These are phyloP conservation scores for Semaprochilodus insignis DNA, from an alignment of 2,797 vertebrate species.

Conservation along the genomic window DNA sequence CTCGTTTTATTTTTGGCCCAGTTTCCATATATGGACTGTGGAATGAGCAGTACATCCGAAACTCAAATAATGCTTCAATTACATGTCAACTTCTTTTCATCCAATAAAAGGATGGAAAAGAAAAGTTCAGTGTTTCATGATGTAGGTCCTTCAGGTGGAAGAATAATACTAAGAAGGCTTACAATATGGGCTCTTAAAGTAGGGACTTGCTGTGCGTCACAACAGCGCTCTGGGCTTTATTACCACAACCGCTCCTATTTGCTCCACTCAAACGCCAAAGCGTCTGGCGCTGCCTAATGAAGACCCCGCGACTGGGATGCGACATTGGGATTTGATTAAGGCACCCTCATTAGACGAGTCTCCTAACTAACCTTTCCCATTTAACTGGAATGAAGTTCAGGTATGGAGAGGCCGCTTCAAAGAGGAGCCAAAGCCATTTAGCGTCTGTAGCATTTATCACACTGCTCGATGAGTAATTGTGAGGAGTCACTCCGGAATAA, in stretches of 20 bases:
- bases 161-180: too few relatives aligned
- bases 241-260: conserved; percentile 38
- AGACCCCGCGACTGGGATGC: conserved; percentile 39
- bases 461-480: conserved; percentile 42
- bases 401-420: conserved; percentile 50
- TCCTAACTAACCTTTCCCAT: conserved; percentile 53
- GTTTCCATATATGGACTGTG: too few relatives aligned
- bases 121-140: too few relatives aligned
- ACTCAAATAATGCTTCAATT: too few relatives aligned
- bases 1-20: too few relatives aligned
- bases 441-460: conserved; percentile 45
- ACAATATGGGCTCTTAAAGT: conserved; percentile 13
- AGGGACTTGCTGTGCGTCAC: conserved; percentile 10
- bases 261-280: conserved; percentile 42
- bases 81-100: too few relatives aligned
- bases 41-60: too few relatives aligned
- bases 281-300: conserved; percentile 36
- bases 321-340: conserved; percentile 55
- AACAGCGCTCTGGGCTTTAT: conserved; percentile 39
- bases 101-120: too few relatives aligned
- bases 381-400: conserved; percentile 50
- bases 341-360: conserved; percentile 51
- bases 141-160: too few relatives aligned
- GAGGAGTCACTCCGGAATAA: conserved; percentile 44
- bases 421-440: conserved; percentile 43